Evolutionary conservation across 2,113 vertebrate species (phyloP).

Genomic region (Tyto alba): DNA sequence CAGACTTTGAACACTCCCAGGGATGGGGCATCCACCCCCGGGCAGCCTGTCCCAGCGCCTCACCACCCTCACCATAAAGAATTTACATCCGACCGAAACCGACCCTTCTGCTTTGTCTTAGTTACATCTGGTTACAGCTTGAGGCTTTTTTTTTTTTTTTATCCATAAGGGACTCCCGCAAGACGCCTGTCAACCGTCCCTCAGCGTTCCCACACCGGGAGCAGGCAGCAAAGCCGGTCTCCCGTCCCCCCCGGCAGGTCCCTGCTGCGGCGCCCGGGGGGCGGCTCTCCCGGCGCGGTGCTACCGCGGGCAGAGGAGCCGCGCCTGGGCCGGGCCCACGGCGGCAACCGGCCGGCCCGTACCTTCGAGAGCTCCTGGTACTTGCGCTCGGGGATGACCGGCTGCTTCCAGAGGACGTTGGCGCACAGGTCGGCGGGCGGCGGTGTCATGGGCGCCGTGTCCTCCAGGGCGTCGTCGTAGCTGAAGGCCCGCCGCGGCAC

Average conservation of each 20-base stretch:
- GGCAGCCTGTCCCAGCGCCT: background rate
- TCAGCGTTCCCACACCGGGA: accelerated
- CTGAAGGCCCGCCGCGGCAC: conserved; percentile 80
- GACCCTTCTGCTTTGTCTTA: background rate
- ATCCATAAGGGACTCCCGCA: background rate
- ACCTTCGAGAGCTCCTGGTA: conserved; percentile 85
- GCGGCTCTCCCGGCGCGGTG: too few relatives aligned
- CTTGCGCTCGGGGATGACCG: conserved; percentile 85
- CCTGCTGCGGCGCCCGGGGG: background rate
- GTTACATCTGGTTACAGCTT: accelerated
- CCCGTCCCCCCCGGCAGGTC: background rate
- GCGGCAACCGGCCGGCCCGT: background rate
- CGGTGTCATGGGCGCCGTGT: conserved; percentile 81
- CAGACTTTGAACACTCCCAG: background rate
- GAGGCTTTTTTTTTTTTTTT: background rate
- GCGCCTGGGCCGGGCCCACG: background rate
- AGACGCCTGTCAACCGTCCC: accelerated
- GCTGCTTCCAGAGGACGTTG: conserved; percentile 82
- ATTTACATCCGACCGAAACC: too few relatives aligned
- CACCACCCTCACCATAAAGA: accelerated
- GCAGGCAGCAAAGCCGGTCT: background rate
- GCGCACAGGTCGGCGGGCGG: conserved; percentile 81
- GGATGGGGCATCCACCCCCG: background rate
- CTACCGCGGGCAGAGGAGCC: background rate
- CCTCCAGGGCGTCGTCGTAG: conserved; percentile 87